A percentile compares a stretch with the other conserved stretches of the same genome.
These are phyloP conservation scores for Pluvialis apricaria DNA, from an alignment of 2,113 vertebrate species.

Conservation along the genomic window DNA sequence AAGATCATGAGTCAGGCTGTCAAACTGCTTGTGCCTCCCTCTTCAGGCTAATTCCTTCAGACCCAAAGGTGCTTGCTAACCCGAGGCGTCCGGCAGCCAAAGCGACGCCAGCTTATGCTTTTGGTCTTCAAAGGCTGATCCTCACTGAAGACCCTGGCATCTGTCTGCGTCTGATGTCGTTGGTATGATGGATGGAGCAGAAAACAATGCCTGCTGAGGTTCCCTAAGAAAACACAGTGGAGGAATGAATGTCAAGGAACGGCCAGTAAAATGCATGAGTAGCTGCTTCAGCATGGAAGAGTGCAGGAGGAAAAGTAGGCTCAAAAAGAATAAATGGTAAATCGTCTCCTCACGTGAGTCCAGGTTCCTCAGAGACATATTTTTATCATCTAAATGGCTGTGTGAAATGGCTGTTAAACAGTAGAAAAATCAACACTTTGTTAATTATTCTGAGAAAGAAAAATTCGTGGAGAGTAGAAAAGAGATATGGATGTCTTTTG, in stretches of 20 bases:
- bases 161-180: neutral
- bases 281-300: neutral
- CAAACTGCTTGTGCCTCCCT: neutral
- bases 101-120: neutral
- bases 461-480: neutral
- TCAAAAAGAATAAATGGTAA: neutral
- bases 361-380: neutral
- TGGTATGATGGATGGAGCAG: neutral
- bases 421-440: neutral
- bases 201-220: neutral
- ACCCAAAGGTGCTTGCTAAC: neutral
- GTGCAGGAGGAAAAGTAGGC: neutral
- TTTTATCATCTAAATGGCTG: neutral
- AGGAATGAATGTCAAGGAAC: neutral
- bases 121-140: neutral
- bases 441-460: neutral
- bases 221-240: neutral
- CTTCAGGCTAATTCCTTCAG: neutral
- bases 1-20: neutral
- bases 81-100: fast-evolving
- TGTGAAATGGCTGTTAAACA: neutral
- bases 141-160: neutral
- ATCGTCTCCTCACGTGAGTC: neutral
- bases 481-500: neutral
- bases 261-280: neutral